Conservation (phyloP, 2,888 invertebrate species). For the Sericinus montela region DNA sequence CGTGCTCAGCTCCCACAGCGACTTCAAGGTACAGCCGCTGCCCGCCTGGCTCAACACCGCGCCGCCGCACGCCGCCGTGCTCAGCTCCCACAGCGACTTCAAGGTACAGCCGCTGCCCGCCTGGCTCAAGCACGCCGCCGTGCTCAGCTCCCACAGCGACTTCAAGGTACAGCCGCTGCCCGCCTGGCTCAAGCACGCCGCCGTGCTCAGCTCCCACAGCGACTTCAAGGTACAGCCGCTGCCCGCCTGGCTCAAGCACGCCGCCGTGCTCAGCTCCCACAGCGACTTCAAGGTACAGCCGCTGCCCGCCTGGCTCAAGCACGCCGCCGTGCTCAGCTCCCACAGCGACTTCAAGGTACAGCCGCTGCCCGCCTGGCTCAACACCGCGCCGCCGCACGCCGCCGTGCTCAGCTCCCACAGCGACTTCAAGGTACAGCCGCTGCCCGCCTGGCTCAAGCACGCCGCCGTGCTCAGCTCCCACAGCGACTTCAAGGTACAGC, state of each 20-base stretch:
- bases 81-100: too few relatives aligned
- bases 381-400: slow-evolving; percentile 92
- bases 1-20: not conserved
- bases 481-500: slow-evolving; percentile 68
- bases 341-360: slow-evolving; percentile 71
- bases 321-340: slow-evolving; percentile 88
- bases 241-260: slow-evolving; percentile 94
- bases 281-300: slow-evolving; percentile 76
- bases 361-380: slow-evolving; percentile 93
- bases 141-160: slow-evolving; percentile 80
- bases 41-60: too few relatives aligned
- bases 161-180: slow-evolving; percentile 83
- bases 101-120: slow-evolving; percentile 87
- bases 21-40: not conserved
- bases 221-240: slow-evolving; percentile 80
- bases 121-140: slow-evolving; percentile 96
- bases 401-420: slow-evolving; percentile 86
- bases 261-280: slow-evolving; percentile 86
- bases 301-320: slow-evolving; percentile 93
- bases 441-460: slow-evolving; percentile 94
- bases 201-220: slow-evolving; percentile 84
- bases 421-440: slow-evolving; percentile 74
- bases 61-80: too few relatives aligned
- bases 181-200: slow-evolving; percentile 94
- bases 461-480: slow-evolving; percentile 87